Evolutionary conservation across 2,113 vertebrate genomes (phyloP), one percentile per base, ranked within the genome.

Genomic region (Scomber japonicus): DNA sequence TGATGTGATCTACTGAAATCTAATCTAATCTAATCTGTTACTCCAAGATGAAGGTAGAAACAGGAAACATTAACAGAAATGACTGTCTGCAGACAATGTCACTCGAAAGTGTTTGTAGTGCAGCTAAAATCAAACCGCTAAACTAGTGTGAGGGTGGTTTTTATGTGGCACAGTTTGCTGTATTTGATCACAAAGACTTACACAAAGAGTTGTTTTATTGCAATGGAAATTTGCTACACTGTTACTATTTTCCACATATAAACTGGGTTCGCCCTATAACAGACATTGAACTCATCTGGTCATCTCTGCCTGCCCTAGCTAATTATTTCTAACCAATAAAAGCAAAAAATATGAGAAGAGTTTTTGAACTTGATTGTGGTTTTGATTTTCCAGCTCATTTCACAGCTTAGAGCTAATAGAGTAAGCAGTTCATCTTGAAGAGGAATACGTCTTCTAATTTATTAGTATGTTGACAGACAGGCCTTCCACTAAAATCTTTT

Each of bases 371-470:
- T 50, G 16, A 60, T 31, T 60, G 31, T 88, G 86, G 70, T 84
- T 90, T 54, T 83, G 71, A 91, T 93, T 92, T 91, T 91, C 90
- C 89, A 85, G 51, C 76, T 89, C 84, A 88, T 91, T 92, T 85
- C 77, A 51, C 31, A 35, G 44, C 51, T 57, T 78, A 56, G 60
- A 85, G 53, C 75, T 70, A 48, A 67, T 55, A 16, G 68, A 69
- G 56, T 60, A 63, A 70, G 84, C 66, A 65, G 71, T 72, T 45
- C 51, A 61, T 78, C 76, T 73, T 83, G 15, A 66, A 76, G 57
- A 78, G 64, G 71, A 83, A 60, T 56, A 63, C 35, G 44, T 61
- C 65, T 64, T 79, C 19, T 74, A 87, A 88, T 91, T 71, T 89
- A 85, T 86, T 44, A 13, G 30, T 9, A 53, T 54, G 88, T 59